A percentile compares a stretch with the other conserved stretches of the same genome.
These are phyloP conservation scores for Orthosia gothica DNA, from an alignment of 2,888 invertebrate genomes.

Conservation along the genomic window DNA sequence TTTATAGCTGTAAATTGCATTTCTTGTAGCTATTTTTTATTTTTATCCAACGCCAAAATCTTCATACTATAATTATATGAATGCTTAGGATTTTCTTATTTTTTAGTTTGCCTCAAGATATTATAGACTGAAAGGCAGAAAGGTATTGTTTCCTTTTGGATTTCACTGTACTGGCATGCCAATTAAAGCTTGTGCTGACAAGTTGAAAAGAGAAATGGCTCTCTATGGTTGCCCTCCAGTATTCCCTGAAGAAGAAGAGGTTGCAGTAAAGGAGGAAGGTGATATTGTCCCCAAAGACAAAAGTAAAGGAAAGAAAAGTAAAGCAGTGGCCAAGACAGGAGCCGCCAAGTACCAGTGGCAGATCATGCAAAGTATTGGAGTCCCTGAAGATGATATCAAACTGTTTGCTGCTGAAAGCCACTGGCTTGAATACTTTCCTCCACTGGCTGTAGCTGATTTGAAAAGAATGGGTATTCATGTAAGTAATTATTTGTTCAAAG, in stretches of 20 bases:
- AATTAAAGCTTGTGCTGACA: conserved; percentile 99
- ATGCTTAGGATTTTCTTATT: neutral
- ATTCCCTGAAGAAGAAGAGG: conserved; percentile 94
- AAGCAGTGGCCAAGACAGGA: conserved; percentile 98
- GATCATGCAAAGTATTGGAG: conserved; percentile 98
- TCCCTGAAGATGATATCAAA: conserved; percentile 97
- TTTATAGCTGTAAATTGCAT: neutral
- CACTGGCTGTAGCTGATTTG: conserved; percentile 96
- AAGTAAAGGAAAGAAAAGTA: conserved; percentile 98
- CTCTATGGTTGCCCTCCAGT: conserved; percentile 97
- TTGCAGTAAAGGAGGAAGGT: conserved; percentile 87
- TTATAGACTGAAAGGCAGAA: conserved; percentile 97
- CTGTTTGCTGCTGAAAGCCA: conserved; percentile 97
- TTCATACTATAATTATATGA: neutral
- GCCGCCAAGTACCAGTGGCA: conserved; percentile 99
- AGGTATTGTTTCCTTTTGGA: conserved; percentile 98
- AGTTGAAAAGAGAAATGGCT: conserved; percentile 98
- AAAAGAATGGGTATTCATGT: conserved; percentile 97
- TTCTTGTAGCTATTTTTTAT: neutral
- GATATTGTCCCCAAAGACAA: conserved; percentile 93
- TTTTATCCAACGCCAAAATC: neutral
- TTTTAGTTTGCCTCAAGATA: conserved; percentile 97
- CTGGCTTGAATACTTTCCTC: conserved; percentile 99
- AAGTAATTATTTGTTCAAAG: conserved; percentile 73
- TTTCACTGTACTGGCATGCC: conserved; percentile 99